Conservation (phyloP, 2,797 vertebrate genomes). For the Lacerta bilineata region DNA sequence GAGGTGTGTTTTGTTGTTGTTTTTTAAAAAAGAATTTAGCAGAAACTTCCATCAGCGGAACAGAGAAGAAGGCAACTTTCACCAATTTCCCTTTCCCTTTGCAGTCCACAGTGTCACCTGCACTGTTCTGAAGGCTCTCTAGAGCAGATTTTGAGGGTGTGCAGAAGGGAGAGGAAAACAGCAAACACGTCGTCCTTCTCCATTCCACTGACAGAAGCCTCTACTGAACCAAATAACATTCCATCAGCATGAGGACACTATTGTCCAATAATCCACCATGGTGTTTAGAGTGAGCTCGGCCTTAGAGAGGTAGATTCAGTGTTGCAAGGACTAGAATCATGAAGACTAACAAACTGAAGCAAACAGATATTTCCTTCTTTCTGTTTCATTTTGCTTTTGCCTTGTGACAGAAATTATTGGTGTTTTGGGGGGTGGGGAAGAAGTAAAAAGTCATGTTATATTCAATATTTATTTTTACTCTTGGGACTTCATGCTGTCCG, state of each 20-base stretch:
- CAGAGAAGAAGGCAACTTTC: too few relatives aligned
- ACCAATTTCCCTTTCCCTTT: too few relatives aligned
- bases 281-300: neutral
- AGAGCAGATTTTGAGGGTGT: too few relatives aligned
- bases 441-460: neutral
- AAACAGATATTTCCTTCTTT: neutral
- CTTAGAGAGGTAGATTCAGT: neutral
- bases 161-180: too few relatives aligned
- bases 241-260: neutral
- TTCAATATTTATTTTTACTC: slow-evolving; percentile 62
- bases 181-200: too few relatives aligned
- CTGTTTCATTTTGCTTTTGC: neutral
- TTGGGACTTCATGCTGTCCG: slow-evolving; percentile 39
- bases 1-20: too few relatives aligned
- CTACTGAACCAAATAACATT: neutral
- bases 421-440: neutral
- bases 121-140: too few relatives aligned
- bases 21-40: too few relatives aligned
- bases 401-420: neutral
- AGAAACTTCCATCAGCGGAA: too few relatives aligned
- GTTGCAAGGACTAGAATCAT: neutral
- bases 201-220: neutral
- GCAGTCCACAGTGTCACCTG: too few relatives aligned
- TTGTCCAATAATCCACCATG: neutral
- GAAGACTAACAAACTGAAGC: neutral